A percentile compares a stretch with the other conserved stretches of the same genome.
Conservation (phyloP, 2,797 vertebrate species). For the Sebastes umbrosus region DNA sequence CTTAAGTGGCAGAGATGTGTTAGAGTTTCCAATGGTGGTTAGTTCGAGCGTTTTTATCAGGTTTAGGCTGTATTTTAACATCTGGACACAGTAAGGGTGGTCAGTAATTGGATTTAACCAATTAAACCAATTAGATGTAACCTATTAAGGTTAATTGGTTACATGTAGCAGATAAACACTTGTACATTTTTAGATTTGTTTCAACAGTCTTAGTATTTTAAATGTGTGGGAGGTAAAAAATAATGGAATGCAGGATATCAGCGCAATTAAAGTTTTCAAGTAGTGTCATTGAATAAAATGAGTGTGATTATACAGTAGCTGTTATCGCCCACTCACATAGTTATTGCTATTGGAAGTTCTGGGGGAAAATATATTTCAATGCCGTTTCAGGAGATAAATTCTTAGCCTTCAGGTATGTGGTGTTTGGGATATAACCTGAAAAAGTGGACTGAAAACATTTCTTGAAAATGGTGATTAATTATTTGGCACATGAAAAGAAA, state of each 20-base stretch:
- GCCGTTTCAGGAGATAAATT: neutral
- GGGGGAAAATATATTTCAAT: neutral
- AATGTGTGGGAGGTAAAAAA: conserved; percentile 7
- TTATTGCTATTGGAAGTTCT: neutral
- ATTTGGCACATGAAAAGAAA: neutral
- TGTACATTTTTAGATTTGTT: neutral
- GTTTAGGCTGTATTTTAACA: neutral
- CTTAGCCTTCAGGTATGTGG: neutral
- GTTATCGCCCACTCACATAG: conserved; percentile 26
- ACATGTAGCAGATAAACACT: neutral
- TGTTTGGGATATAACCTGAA: neutral
- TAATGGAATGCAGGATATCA: conserved; percentile 12
- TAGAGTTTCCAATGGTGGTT: neutral
- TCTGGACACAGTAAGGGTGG: neutral
- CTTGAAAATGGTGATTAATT: neutral
- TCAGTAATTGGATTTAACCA: neutral
- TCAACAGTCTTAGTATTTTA: neutral
- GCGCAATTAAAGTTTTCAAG: conserved; percentile 26
- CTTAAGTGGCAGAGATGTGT: neutral
- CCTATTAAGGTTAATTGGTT: neutral
- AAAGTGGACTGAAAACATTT: neutral
- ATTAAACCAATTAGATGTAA: neutral
- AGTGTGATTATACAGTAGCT: neutral
- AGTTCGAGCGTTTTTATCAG: neutral
- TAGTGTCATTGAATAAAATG: conserved; percentile 20